Evolutionary conservation across 2,888 invertebrate genomes (phyloP).

Genomic region (Leptogaster cylindrica): DNA sequence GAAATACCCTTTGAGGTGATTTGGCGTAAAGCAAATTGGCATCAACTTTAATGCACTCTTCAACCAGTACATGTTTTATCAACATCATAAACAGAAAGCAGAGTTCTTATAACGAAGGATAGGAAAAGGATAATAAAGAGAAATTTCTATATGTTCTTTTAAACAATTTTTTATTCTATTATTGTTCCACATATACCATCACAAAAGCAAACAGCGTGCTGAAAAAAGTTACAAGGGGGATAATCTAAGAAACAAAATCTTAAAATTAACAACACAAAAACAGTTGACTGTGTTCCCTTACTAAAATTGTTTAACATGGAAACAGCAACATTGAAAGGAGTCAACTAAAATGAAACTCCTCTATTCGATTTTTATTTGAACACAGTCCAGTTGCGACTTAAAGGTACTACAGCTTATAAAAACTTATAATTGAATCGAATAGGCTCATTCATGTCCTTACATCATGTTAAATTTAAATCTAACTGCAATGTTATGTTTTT

Average conservation of each 20-base stretch:
- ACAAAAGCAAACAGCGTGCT: conserved; percentile 39
- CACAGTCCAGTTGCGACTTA: conserved; percentile 1
- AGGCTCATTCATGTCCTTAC: too few relatives aligned
- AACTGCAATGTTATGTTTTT: not conserved
- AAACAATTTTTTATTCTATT: conserved; percentile 28
- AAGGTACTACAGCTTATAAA: not conserved
- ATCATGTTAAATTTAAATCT: conserved; percentile 21
- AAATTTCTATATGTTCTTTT: not conserved
- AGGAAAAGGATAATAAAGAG: not conserved
- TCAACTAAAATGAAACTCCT: not conserved
- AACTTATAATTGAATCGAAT: conserved; percentile 1
- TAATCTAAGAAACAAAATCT: not conserved
- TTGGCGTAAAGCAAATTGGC: too few relatives aligned
- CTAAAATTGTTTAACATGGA: not conserved
- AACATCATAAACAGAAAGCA: too few relatives aligned
- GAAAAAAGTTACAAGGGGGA: not conserved
- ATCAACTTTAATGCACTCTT: too few relatives aligned
- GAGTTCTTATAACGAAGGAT: too few relatives aligned
- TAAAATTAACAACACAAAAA: conserved; percentile 17
- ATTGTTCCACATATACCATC: conserved; percentile 40
- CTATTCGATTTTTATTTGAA: not conserved
- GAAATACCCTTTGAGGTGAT: too few relatives aligned
- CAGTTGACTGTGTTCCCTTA: not conserved
- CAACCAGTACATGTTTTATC: not conserved
- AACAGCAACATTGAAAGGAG: conserved; percentile 10